Percentiles rank a stretch among this genome's conserved stretches.
These are phyloP conservation scores for Bugula neritina DNA, from an alignment of 2,888 invertebrate genomes.

Conservation along the genomic window DNA sequence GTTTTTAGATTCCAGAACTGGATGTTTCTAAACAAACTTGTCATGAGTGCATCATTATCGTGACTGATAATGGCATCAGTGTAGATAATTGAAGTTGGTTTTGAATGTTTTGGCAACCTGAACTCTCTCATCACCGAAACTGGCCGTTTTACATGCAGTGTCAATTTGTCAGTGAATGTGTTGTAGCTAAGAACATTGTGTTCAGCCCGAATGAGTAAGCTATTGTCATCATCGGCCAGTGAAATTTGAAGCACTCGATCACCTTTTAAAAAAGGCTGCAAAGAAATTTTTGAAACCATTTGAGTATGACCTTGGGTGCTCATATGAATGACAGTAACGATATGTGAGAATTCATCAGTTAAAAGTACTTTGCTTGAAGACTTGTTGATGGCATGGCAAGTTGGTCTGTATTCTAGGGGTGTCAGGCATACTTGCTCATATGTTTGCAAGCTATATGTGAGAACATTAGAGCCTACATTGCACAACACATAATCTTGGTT, in stretches of 20 bases:
- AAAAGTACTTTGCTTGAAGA: conserved; percentile 42
- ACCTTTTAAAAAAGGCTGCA: conserved; percentile 34
- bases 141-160: conserved; percentile 40
- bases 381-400: conserved; percentile 37
- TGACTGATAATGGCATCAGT: conserved; percentile 44
- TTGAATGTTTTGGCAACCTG: conserved; percentile 43
- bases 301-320: conserved; percentile 44
- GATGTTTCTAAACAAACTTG: conserved; percentile 47
- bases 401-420: conserved; percentile 38
- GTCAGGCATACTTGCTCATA: conserved; percentile 39
- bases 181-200: conserved; percentile 43
- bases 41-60: conserved; percentile 44
- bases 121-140: conserved; percentile 45
- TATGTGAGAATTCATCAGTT: conserved; percentile 38
- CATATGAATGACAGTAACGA: conserved; percentile 42
- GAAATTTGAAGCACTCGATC: conserved; percentile 35
- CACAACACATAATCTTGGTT: conserved; percentile 43
- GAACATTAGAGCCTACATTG: conserved; percentile 41
- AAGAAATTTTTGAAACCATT: conserved; percentile 33
- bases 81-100: conserved; percentile 37
- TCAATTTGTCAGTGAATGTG: conserved; percentile 38
- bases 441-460: conserved; percentile 42
- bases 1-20: conserved; percentile 45
- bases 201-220: conserved; percentile 37
- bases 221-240: conserved; percentile 32